Percentiles rank a stretch among this genome's conserved stretches.
Conservation (phyloP, 2,113 vertebrate species). For the Neopipo cinnamomea region DNA sequence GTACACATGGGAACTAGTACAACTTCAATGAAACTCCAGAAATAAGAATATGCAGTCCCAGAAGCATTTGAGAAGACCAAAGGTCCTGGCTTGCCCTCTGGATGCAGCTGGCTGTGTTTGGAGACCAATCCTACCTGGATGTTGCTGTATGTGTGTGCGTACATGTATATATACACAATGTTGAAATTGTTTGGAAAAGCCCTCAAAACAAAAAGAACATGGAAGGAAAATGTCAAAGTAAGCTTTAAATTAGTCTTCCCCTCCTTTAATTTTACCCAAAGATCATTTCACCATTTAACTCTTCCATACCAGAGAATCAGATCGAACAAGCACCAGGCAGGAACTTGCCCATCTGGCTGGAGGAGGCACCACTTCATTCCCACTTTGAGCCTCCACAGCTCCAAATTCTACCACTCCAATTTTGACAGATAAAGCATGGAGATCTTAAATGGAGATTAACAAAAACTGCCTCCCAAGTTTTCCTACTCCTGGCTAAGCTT, state of each 20-base stretch:
- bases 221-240: not conserved
- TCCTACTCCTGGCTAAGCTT: not conserved
- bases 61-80: not conserved
- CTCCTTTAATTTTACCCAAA: not conserved
- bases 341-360: not conserved
- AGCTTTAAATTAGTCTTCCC: not conserved
- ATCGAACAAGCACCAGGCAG: not conserved
- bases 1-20: fast-evolving
- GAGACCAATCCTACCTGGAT: not conserved
- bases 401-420: not conserved
- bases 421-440: not conserved
- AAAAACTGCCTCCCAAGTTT: not conserved
- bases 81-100: not conserved
- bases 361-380: not conserved
- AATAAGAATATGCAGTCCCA: not conserved
- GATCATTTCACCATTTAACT: not conserved
- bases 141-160: not conserved
- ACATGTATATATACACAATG: fast-evolving
- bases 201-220: not conserved
- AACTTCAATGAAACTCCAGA: not conserved
- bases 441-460: not conserved
- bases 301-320: not conserved
- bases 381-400: not conserved
- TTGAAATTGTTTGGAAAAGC: not conserved
- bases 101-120: not conserved